Conservation (phyloP, 2,113 vertebrate genomes). For the Melospiza melodia region DNA sequence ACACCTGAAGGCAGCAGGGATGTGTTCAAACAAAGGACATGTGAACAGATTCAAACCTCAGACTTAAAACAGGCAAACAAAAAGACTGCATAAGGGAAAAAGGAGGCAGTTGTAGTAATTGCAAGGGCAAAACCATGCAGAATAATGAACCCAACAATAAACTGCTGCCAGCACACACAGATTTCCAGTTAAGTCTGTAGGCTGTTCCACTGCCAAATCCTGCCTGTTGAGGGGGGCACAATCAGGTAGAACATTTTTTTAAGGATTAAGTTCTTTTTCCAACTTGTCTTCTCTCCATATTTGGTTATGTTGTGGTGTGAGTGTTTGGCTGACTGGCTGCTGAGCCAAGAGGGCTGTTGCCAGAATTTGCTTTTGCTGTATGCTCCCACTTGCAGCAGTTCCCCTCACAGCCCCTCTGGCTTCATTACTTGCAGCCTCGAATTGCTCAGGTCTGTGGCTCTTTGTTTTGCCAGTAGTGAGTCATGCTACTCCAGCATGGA, state of each 20-base stretch:
- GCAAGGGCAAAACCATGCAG: neutral
- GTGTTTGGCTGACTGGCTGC: neutral
- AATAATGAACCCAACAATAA: neutral
- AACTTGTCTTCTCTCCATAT: neutral
- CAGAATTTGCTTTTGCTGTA: neutral
- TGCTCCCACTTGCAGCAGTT: neutral
- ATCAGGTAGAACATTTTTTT: neutral
- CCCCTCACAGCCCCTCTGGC: neutral
- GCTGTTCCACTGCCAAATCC: neutral
- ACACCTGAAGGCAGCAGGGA: conserved; percentile 29
- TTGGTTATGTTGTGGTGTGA: neutral
- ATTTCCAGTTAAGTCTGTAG: neutral
- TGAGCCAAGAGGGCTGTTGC: neutral
- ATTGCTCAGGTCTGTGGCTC: neutral
- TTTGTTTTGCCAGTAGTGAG: neutral
- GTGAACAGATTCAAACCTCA: conserved; percentile 14
- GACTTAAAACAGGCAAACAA: neutral
- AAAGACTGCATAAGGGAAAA: neutral
- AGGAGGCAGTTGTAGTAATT: neutral
- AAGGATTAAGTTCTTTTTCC: neutral
- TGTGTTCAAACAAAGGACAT: conserved; percentile 30
- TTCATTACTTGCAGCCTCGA: neutral
- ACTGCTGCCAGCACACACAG: neutral
- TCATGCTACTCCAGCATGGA: neutral
- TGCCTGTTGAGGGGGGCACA: neutral